Conservation (phyloP, 1,140 invertebrate species). For the Achroia grisella region DNA sequence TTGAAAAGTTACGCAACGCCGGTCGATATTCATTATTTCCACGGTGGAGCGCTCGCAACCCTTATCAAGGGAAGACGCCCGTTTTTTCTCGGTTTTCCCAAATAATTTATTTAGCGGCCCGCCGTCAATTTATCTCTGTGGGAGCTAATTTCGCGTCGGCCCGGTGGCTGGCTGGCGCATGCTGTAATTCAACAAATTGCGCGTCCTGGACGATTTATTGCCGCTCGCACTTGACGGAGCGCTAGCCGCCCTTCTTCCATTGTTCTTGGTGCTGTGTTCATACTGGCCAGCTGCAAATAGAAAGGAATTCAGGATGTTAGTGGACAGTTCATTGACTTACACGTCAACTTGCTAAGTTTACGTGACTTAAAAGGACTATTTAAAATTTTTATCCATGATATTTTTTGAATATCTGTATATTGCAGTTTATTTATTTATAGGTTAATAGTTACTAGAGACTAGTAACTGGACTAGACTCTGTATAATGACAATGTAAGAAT, state of each 20-base stretch:
- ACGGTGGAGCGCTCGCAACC: slow-evolving; percentile 54
- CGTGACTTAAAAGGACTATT: no score
- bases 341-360: slow-evolving; percentile 5
- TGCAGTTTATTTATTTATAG: no score
- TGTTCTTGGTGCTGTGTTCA: slow-evolving; percentile 47
- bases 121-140: slow-evolving; percentile 70
- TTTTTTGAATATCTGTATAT: no score
- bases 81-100: slow-evolving; percentile 73
- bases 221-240: slow-evolving; percentile 63
- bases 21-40: slow-evolving; percentile 68
- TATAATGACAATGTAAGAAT: no score
- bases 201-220: slow-evolving; percentile 65
- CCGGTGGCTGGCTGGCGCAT: slow-evolving; percentile 68
- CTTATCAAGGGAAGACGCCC: slow-evolving; percentile 70
- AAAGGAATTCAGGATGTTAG: slow-evolving; percentile 39
- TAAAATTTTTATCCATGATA: no score
- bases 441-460: no score
- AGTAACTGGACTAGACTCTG: no score
- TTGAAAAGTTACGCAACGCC: slow-evolving; percentile 1
- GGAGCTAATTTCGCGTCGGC: slow-evolving; percentile 70
- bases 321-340: neutral
- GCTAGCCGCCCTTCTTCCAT: slow-evolving; percentile 54
- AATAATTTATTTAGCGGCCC: slow-evolving; percentile 72
- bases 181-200: slow-evolving; percentile 73
- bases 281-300: slow-evolving; percentile 46